phyloP scores from a whole-genome alignment of 1,140 invertebrate species.

The Cryptotermes secundus region DNA sequence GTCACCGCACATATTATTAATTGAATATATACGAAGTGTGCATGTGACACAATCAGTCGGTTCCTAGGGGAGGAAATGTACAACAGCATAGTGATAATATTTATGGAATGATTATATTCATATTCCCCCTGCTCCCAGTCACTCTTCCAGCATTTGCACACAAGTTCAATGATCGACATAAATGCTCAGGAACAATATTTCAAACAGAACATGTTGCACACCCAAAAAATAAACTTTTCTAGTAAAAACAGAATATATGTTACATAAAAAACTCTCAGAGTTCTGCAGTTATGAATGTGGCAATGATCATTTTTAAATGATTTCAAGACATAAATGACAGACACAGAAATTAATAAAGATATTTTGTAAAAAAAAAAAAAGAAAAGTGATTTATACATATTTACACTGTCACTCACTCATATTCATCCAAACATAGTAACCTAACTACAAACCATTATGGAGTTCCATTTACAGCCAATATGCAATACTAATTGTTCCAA shows the following conservation, averaged over 20 bases:
- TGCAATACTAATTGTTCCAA: slow-evolving; percentile 13
- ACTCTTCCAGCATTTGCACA: not conserved
- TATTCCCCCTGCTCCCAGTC: not conserved
- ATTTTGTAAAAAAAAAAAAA: not conserved
- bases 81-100: slow-evolving; percentile 13
- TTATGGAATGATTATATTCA: slow-evolving; percentile 14
- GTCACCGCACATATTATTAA: slow-evolving; percentile 5
- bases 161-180: not conserved
- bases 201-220: slow-evolving; percentile 7
- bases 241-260: slow-evolving; percentile 19
- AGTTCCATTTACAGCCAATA: not conserved
- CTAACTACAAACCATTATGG: slow-evolving; percentile 4
- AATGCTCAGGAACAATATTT: slow-evolving; percentile 15
- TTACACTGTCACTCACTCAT: not conserved
- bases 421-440: not conserved
- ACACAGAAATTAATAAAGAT: slow-evolving; percentile 6
- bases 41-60: not conserved
- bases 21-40: not conserved
- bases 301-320: not conserved
- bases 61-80: not conserved
- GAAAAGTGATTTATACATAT: not conserved
- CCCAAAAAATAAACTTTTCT: slow-evolving; percentile 13
- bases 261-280: not conserved
- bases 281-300: not conserved
- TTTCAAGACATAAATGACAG: not conserved